These are phyloP conservation scores for Callopanchax toddi DNA, from an alignment of 2,113 vertebrate species.

Conservation along the genomic window DNA sequence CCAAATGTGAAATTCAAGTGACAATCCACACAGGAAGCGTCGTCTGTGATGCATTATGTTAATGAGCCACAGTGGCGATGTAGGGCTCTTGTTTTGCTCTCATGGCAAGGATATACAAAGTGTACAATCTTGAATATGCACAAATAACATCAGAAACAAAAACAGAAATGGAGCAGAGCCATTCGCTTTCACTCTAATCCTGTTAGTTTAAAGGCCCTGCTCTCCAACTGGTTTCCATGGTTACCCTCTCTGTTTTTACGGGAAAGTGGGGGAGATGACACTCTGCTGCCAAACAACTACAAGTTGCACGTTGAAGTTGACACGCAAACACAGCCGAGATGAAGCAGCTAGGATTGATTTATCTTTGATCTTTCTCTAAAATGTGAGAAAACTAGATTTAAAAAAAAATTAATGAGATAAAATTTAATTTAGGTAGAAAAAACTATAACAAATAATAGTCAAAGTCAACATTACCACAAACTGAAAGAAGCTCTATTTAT, in stretches of 20 bases:
- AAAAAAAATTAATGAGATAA: too few species aligned
- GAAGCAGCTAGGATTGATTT: not conserved
- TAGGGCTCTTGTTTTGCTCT: constrained; percentile 61
- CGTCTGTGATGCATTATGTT: constrained; percentile 64
- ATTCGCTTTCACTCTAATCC: constrained; percentile 73
- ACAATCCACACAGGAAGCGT: constrained; percentile 62
- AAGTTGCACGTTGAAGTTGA: constrained; percentile 44
- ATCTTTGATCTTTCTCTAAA: too few species aligned
- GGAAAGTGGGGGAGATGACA: constrained; percentile 47
- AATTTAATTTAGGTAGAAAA: too few species aligned
- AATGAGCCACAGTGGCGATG: constrained; percentile 60
- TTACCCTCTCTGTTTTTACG: constrained; percentile 68
- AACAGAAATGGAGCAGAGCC: constrained; percentile 66
- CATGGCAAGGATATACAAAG: constrained; percentile 54
- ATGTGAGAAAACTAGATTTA: too few species aligned
- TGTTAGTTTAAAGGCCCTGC: constrained; percentile 64
- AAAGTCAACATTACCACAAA: too few species aligned
- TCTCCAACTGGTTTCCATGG: constrained; percentile 74
- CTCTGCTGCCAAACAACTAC: constrained; percentile 42
- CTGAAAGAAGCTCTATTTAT: too few species aligned
- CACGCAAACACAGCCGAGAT: constrained; percentile 18
- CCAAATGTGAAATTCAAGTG: constrained; percentile 69
- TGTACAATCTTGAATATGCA: constrained; percentile 70
- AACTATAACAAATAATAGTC: too few species aligned
- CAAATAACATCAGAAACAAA: constrained; percentile 60